Evolutionary conservation across 2,113 vertebrate species (phyloP).

Genomic region (Seriola rivoliana): DNA sequence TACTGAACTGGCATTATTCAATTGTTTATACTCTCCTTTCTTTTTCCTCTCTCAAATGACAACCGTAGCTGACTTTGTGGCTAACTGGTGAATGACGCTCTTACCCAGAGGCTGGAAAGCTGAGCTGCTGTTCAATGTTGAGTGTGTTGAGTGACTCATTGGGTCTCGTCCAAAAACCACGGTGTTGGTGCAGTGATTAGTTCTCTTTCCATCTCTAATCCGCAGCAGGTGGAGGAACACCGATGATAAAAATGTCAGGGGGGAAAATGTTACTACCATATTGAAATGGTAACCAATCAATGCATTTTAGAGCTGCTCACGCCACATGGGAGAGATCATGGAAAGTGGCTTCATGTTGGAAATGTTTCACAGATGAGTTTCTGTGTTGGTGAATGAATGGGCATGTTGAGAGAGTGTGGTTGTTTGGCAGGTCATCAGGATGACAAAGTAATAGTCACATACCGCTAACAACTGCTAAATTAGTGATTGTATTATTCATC

Average conservation of each 20-base stretch:
- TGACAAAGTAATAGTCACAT: neutral
- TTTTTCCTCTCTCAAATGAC: slow-evolving; percentile 29
- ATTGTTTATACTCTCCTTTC: slow-evolving; percentile 23
- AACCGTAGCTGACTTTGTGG: slow-evolving; percentile 49
- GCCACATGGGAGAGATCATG: slow-evolving; percentile 47
- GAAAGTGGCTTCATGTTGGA: slow-evolving; percentile 59
- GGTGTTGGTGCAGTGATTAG: slow-evolving; percentile 69
- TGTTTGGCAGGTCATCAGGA: slow-evolving; percentile 30
- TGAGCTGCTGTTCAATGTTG: slow-evolving; percentile 8
- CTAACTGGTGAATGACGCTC: slow-evolving; percentile 29
- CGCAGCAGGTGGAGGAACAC: slow-evolving; percentile 67
- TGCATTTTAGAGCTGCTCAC: slow-evolving; percentile 56
- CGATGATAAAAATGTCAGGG: slow-evolving; percentile 57
- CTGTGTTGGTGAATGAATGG: slow-evolving; percentile 35
- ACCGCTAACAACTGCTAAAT: neutral
- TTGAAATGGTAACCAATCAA: slow-evolving; percentile 61
- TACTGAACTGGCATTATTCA: neutral
- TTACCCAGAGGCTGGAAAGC: slow-evolving; percentile 37
- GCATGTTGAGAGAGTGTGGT: slow-evolving; percentile 25
- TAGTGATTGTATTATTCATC: neutral
- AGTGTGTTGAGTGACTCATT: slow-evolving; percentile 55
- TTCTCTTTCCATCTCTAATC: slow-evolving; percentile 75
- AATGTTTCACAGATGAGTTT: slow-evolving; percentile 69
- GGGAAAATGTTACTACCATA: slow-evolving; percentile 64
- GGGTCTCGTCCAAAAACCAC: slow-evolving; percentile 53